Evolutionary conservation across 2,113 vertebrate species (phyloP).

Genomic region (Plectropomus leopardus): DNA sequence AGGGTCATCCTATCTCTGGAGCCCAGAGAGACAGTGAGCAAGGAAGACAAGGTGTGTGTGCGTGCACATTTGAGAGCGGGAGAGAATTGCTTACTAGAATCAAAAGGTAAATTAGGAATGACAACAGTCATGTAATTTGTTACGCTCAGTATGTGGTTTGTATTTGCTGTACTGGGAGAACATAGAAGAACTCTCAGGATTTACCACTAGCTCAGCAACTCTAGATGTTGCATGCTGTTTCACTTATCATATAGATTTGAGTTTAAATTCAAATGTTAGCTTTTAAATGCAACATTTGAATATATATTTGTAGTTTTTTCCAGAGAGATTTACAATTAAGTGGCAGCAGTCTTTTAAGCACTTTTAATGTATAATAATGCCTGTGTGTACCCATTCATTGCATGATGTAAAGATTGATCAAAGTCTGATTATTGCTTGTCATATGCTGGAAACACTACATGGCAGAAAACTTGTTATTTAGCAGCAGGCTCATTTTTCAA

Average conservation of each 20-base stretch:
- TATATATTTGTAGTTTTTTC: background rate
- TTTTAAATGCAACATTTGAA: background rate
- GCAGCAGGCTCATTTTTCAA: slow-evolving; percentile 49
- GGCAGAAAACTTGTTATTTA: background rate
- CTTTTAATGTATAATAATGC: background rate
- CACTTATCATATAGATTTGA: background rate
- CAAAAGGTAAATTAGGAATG: slow-evolving; percentile 25
- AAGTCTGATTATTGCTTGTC: background rate
- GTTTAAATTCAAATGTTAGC: too few relatives aligned
- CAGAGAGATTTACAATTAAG: background rate
- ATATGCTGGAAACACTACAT: background rate
- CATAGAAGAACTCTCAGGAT: background rate
- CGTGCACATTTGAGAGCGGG: background rate
- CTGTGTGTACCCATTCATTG: background rate
- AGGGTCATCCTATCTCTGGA: slow-evolving; percentile 62
- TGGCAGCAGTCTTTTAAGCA: background rate
- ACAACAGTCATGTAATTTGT: slow-evolving; percentile 28
- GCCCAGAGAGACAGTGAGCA: slow-evolving; percentile 37
- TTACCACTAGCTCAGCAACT: too few relatives aligned
- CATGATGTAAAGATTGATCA: background rate
- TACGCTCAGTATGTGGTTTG: background rate
- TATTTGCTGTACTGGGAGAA: background rate
- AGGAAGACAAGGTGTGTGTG: slow-evolving; percentile 6
- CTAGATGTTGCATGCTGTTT: background rate
- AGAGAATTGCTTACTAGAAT: slow-evolving; percentile 18